phyloP scores from a whole-genome alignment of 2,888 invertebrate genomes.

The Idaea biselata region DNA sequence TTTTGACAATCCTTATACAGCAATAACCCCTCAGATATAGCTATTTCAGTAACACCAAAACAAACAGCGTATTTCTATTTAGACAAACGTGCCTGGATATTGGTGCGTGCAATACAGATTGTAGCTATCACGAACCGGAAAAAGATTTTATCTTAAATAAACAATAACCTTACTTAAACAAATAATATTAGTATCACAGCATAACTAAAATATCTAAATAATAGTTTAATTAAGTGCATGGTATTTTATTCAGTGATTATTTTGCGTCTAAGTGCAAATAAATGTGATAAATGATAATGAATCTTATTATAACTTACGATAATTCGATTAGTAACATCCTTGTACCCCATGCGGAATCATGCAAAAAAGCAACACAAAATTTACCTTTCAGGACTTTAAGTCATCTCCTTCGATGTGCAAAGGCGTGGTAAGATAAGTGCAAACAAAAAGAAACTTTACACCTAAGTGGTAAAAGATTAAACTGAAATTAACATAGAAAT shows the following conservation, averaged over 20 bases:
- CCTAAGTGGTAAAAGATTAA: constrained; percentile 43
- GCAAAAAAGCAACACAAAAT: constrained; percentile 76
- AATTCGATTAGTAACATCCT: constrained; percentile 36
- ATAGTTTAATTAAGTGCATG: constrained; percentile 53
- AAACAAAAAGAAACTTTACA: constrained; percentile 45
- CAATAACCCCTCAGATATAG: no score
- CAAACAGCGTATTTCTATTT: not conserved
- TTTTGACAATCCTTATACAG: no score
- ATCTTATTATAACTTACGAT: constrained; percentile 27
- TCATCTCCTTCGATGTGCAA: constrained; percentile 73
- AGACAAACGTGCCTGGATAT: not conserved
- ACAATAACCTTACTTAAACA: not conserved
- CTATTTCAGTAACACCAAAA: not conserved
- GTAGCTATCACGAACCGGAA: not conserved
- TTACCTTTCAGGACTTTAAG: constrained; percentile 74
- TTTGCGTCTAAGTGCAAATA: constrained; percentile 23
- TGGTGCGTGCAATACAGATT: not conserved
- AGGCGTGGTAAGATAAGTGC: constrained; percentile 70
- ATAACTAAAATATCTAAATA: constrained; percentile 2
- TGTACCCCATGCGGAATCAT: constrained; percentile 52
- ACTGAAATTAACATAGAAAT: constrained; percentile 27
- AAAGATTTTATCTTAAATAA: not conserved
- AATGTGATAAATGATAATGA: constrained; percentile 15
- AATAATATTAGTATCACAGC: not conserved
- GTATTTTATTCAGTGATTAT: constrained; percentile 52